phyloP scores from a whole-genome alignment of 2,113 vertebrate genomes.

The Thamnophis sirtalis region DNA sequence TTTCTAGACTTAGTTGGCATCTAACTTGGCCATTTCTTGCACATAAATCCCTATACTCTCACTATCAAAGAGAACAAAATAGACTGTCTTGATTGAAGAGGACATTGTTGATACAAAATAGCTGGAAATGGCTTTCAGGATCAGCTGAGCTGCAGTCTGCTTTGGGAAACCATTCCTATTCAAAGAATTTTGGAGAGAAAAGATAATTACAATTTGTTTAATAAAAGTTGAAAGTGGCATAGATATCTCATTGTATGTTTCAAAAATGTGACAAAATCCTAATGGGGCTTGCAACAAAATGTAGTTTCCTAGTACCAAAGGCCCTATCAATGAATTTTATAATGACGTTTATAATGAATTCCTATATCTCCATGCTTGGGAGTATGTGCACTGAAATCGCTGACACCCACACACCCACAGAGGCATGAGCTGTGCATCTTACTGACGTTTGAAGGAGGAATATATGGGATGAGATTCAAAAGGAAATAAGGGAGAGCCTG shows the following conservation, averaged over 20 bases:
- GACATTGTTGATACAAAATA: constrained; percentile 99
- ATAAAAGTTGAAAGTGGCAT: neutral
- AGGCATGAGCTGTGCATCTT: neutral
- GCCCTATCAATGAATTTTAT: neutral
- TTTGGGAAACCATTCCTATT: constrained; percentile 94
- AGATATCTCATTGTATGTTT: neutral
- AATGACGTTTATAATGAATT: neutral
- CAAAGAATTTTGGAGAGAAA: neutral
- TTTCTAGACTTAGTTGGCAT: constrained; percentile 80
- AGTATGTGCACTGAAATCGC: neutral
- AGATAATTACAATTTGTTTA: neutral
- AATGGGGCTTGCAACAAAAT: neutral
- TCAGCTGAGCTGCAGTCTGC: constrained; percentile 96
- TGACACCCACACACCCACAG: neutral
- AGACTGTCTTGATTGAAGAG: constrained; percentile 97
- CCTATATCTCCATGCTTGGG: neutral
- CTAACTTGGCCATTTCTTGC: constrained; percentile 98
- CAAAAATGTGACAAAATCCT: neutral
- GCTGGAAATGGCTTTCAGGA: constrained; percentile 96
- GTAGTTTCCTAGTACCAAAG: neutral
- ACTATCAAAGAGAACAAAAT: constrained; percentile 97
- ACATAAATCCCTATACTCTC: constrained; percentile 99
- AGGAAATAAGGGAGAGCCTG: neutral
- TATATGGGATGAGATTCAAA: neutral
- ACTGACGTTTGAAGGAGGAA: neutral